Evolutionary conservation across 1,140 invertebrate genomes (phyloP).

Genomic region (Meloidogyne floridensis): DNA sequence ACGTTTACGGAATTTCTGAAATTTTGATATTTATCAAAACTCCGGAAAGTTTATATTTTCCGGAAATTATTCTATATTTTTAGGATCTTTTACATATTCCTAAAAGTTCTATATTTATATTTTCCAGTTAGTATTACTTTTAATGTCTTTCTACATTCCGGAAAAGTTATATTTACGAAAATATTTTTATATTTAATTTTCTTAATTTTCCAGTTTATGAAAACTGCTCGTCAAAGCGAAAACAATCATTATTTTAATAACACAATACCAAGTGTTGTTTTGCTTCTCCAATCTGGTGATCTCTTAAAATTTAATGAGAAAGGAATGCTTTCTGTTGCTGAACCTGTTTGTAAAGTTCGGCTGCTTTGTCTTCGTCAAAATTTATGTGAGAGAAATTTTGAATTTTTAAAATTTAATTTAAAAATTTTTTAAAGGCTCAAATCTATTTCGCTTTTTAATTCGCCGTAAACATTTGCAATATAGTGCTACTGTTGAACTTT

Average conservation of each 20-base stretch:
- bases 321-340: neutral
- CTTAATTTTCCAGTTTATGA: conserved; percentile 7
- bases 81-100: too few species aligned
- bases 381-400: conserved; percentile 14
- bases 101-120: too few species aligned
- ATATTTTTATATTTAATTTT: neutral
- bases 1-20: neutral
- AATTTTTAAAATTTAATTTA: neutral
- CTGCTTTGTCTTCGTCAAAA: conserved; percentile 21
- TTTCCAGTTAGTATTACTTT: too few species aligned
- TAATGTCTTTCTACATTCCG: too few species aligned
- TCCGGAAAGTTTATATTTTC: too few species aligned
- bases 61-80: too few species aligned
- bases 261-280: conserved; percentile 15
- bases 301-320: conserved; percentile 16
- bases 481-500: neutral
- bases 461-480: conserved; percentile 14
- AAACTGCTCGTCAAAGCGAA: neutral
- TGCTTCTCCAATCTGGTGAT: conserved; percentile 15
- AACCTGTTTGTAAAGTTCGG: neutral
- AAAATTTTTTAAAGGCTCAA: conserved; percentile 14
- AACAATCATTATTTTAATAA: conserved; percentile 16
- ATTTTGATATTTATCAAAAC: neutral
- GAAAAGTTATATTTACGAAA: too few species aligned
- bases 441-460: conserved; percentile 21